Evolutionary conservation across 2,888 invertebrate species (phyloP), one percentile per base, ranked within the genome.

Genomic region (Pseudococcus viburni): DNA sequence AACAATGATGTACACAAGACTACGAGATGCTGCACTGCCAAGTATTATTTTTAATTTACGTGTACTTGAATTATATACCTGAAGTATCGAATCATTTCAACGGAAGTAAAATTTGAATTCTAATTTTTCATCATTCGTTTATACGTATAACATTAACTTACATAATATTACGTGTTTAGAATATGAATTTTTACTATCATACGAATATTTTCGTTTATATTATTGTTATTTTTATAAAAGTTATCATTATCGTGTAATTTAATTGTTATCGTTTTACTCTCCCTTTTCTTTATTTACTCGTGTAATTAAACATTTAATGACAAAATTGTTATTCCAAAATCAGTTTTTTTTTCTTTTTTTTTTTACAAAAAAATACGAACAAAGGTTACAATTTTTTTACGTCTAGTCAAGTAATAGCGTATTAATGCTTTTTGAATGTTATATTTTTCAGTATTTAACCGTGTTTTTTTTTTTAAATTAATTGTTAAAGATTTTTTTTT

Each of bases 151-250:
- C 73, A 73, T 73, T 83, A 83, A 83, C 80, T n/a, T 83, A 83
- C 46, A 42, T 17, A 46, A 83, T 83, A 46, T 83, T 83, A 83
- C 46, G 80, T 83, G 46, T 83, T 46, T 83, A 83, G 80, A 33
- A 8, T 83, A 46, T 83, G 46, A n/a, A 83, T 83, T 83, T 83
- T 83, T 83, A 83, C 80, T 83, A 83, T 83, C 80, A 83, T 46
- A 46, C 19, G 42, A 19, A 83, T 83, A 83, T 39, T n/a, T 83
- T 83, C 80, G 80, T 83, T 83, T 83, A 83, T 83, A 80, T 46
- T 83, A 83, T 83, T 83, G 80, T 83, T 83, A 83, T 83, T 83
- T 83, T 83, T 83, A 83, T 46, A 83, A 83, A 83, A 83, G 80
- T 83, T 46, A 83, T 83, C 80, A 83, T 83, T 83, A 83, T 83